Evolutionary conservation across 2,888 invertebrate genomes (phyloP).

Genomic region (Lycia hirtaria): DNA sequence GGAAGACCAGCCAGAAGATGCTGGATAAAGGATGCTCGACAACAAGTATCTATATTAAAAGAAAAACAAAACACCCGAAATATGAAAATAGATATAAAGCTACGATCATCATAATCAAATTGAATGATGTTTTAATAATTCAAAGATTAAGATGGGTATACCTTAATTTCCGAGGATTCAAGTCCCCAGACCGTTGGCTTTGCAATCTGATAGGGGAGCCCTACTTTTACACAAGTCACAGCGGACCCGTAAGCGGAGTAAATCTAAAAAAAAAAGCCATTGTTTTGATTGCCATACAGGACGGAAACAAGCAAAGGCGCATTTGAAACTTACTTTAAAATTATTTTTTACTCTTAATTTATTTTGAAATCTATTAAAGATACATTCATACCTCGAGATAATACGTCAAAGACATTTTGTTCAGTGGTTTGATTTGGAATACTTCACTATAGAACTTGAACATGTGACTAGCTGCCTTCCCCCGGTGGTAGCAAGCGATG

Average conservation of each 20-base stretch:
- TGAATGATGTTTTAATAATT: too few species aligned
- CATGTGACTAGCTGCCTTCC: conserved; percentile 58
- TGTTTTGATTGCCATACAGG: too few species aligned
- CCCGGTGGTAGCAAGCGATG: conserved; percentile 68
- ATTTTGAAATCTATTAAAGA: not conserved
- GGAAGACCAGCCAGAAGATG: too few species aligned
- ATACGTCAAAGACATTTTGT: conserved; percentile 55
- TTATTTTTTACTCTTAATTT: too few species aligned
- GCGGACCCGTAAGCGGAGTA: not conserved
- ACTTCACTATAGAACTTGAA: conserved; percentile 74
- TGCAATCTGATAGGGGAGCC: conserved; percentile 64
- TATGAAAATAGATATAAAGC: too few species aligned
- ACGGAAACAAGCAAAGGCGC: too few species aligned
- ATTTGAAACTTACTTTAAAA: too few species aligned
- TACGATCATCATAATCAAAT: too few species aligned
- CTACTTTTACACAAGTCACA: conserved; percentile 71
- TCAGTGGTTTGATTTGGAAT: conserved; percentile 57
- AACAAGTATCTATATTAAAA: too few species aligned
- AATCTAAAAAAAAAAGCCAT: not conserved
- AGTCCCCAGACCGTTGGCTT: conserved; percentile 64
- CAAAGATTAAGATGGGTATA: too few species aligned
- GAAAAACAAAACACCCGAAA: too few species aligned
- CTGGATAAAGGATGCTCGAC: too few species aligned
- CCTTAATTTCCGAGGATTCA: conserved; percentile 61
- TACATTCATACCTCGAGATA: conserved; percentile 62